Evolutionary conservation across 2,888 invertebrate genomes (phyloP), one percentile per base, ranked within the genome.

Genomic region (Rhagium mordax): DNA sequence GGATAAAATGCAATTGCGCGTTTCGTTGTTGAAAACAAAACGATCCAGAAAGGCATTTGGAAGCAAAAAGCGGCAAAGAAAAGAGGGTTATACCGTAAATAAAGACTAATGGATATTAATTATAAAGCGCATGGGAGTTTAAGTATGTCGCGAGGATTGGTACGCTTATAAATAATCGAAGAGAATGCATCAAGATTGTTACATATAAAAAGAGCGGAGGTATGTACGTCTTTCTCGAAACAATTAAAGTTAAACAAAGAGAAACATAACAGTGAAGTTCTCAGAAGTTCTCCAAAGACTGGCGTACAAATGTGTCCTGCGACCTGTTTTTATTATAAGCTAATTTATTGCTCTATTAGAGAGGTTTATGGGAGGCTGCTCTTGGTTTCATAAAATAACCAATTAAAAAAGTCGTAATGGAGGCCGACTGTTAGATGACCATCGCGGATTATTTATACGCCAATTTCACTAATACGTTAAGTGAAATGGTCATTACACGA

Each of bases 311-410:
- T 64, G 57, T 59, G 61, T 65, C 66, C 55, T 48, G 53, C 70
- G 70, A 76, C 76, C 71, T 67, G 76, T 79, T 79, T 80, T 78
- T 79, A 74, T 74, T 71, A 71, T 72, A 65, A 16, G 69, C 67
- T 74, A 78, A 82, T 81, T 82, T 82, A 81, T 79, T 51, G 77
- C 78, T 82, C 77, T 78, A 78, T 81, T 79, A 81, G 72, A 59
- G 47, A 64, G 72, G 71, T 80, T 81, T 79, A 80, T 71, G 79
- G 68, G 69, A 57, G 51, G 68, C 74, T 71, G 74, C 78, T 81
- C 78, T 75, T 57, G 74, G 70, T 70, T 70, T 78, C 79, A 74
- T 81, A 81, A 80, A 81, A 77, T 74, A 76, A 77, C 81, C 77
- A 82, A 83, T 82, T 81, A 81, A 80, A 71, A 70, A 71, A 55